Base-by-base conservation (phyloP, 1,140 invertebrate genomes). In the Dendrolimus punctatus region DNA sequence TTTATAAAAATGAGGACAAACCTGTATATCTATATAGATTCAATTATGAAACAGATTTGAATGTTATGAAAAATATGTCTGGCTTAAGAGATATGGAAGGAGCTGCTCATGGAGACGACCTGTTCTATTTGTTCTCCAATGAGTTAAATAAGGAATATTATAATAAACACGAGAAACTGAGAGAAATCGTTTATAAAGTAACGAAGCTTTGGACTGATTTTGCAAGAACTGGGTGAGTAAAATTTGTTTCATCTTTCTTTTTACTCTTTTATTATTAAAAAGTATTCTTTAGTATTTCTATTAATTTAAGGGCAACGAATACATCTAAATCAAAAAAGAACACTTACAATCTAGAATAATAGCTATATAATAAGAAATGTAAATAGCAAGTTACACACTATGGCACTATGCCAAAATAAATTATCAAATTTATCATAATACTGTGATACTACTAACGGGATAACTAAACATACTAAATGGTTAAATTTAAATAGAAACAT, bases 181-280 rank as follows among this genome's bases (percentile, higher is more conserved):
- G 80, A 57, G 57, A 66, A 5, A 66, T 77, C 43, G 66, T 75
- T n/a, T 57, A 60, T 60, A 65, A 60, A 9, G 68, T 94, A 60
- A 91, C 92, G 0, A 87, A 76, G n/a, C 55, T 93, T 36, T 94
- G 92, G 92, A 87, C 88, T 0, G 92, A 93, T 75, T 94, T 95
- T 66, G 92, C 93, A 0, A 89, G 87, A 71, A 88, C 82, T 40
- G 90, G 91, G 92, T 93, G 78, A 87, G 85, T 68, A 45, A 53
- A 38, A 8, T 43, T 48, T 42, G 9, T 42, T 54, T n/a, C 44
- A 36, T 52, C n/a, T 36, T 43, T 56, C 39, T 48, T 42, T 23
- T 23, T 23, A 23, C 3, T 23, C 3, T 23, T 23, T 23, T 23
- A 23, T 23, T 23, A 23, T 23, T 23, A 23, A 23, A 23, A 23